Percentiles rank a stretch among this genome's conserved stretches.
Conservation (phyloP, 2,888 invertebrate species). For the Meloe dianella region DNA sequence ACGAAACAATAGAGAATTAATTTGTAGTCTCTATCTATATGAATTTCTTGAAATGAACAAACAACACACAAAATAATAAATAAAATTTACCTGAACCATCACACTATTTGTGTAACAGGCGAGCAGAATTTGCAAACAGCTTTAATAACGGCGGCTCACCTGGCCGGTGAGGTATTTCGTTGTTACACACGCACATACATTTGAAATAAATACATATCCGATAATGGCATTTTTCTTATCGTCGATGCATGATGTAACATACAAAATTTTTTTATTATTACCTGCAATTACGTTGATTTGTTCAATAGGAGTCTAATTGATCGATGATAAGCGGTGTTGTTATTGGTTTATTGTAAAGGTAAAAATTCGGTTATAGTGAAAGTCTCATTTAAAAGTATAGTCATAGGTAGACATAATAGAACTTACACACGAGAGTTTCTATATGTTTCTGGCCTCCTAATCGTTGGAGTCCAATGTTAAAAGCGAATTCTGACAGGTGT, state of each 20-base stretch:
- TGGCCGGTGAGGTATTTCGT: conserved; percentile 32
- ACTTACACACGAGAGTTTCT: conserved; percentile 28
- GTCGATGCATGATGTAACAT: conserved; percentile 18
- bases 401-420: conserved; percentile 13
- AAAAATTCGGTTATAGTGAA: conserved; percentile 7
- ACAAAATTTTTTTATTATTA: too few species aligned
- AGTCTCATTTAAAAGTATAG: background rate
- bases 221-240: conserved; percentile 27
- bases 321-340: too few species aligned
- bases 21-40: background rate
- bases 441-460: conserved; percentile 46
- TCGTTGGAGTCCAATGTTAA: conserved; percentile 51
- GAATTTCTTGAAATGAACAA: background rate
- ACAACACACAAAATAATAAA: conserved; percentile 32
- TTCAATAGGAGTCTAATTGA: too few species aligned
- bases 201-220: conserved; percentile 3
- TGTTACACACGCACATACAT: conserved; percentile 12
- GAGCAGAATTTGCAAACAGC: conserved; percentile 39
- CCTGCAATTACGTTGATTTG: too few species aligned
- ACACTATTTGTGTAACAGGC: conserved; percentile 46
- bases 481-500: conserved; percentile 58
- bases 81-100: conserved; percentile 49
- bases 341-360: background rate
- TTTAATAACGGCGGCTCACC: conserved; percentile 35
- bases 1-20: background rate